Evolutionary conservation across 1,140 invertebrate species (phyloP), one percentile per base, ranked within the genome.

Genomic region (Lethocerus indicus): DNA sequence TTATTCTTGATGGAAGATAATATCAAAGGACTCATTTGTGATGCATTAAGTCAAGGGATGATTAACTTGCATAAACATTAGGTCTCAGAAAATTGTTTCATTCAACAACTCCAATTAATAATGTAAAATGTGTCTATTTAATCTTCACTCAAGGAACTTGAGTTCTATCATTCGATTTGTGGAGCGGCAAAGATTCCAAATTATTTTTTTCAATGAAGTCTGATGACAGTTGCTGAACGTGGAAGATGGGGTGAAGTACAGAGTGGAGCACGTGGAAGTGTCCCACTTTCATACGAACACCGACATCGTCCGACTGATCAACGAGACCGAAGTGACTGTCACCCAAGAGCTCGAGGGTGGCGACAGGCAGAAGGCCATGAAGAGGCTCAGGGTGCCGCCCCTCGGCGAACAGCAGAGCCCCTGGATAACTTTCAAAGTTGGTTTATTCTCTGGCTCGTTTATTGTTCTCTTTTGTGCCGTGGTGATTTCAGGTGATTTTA

Each of bases 201-300:
- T n/a, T n/a, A 47, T 1, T 28, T 35, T 28, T 35, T 41, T 52
- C 37, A 39, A 5, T 24, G n/a, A n/a, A n/a, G n/a, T n/a, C 25
- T 47, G 36, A 40, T 58, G 61, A 46, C 54, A 73, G 71, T 59
- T 78, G 52, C 60, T 79, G 18, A 68, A 62, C 48, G 71, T 73
- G 3, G 73, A 76, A 47, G 59, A 63, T 29, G 78, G 78, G 18
- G 67, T 68, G 16, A 72, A 78, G 60, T 93, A 87, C 86, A 67
- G 82, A 42, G 74, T 76, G 47, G 74, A 81, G 47, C 74, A 85
- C 58, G 85, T 94, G 2, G 87, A 92, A 59, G 68, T 71, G 12
- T 76, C 85, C 1, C 75, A 81, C 46, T 94, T 94, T 64, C 83
- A 87, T 63, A 81, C 76, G 0, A 89, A 86, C 62, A 87, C 87